Evolutionary conservation across 2,888 invertebrate genomes (phyloP).

Genomic region (Tenthredo mesomela): DNA sequence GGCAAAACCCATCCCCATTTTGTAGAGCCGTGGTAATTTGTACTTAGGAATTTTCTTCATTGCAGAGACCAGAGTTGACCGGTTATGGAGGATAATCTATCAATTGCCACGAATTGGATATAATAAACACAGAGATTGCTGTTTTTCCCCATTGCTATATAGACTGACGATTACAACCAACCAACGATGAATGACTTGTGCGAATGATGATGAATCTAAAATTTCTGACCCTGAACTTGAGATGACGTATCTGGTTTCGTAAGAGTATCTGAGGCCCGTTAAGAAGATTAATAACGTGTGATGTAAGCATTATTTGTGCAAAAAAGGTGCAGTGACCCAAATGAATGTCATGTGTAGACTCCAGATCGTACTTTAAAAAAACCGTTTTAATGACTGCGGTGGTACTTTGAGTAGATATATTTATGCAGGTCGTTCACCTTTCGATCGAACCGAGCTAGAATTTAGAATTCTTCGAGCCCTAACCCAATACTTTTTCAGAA

Average conservation of each 20-base stretch:
- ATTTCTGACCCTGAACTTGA: background rate
- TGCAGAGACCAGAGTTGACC: background rate
- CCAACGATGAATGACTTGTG: background rate
- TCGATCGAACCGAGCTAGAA: too few relatives aligned
- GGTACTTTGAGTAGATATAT: background rate
- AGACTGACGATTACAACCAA: background rate
- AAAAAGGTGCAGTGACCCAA: background rate
- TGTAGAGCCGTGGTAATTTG: too few relatives aligned
- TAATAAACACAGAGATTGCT: background rate
- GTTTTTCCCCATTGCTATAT: slow-evolving; percentile 1
- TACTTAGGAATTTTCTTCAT: background rate
- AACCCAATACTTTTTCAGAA: background rate
- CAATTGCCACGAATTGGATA: background rate
- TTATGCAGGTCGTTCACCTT: background rate
- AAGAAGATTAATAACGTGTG: background rate
- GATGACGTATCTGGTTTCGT: background rate
- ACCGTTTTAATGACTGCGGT: background rate
- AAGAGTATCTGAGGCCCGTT: background rate
- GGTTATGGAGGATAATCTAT: slow-evolving; percentile 17
- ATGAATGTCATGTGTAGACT: background rate
- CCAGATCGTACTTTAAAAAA: background rate
- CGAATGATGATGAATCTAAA: background rate
- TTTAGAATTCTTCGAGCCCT: background rate
- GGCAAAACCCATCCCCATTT: too few relatives aligned
- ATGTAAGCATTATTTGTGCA: background rate